Percentiles rank a stretch among this genome's conserved stretches.
Evolutionary conservation across 2,888 invertebrate species (phyloP).

Genomic region (Phoronis australis): DNA sequence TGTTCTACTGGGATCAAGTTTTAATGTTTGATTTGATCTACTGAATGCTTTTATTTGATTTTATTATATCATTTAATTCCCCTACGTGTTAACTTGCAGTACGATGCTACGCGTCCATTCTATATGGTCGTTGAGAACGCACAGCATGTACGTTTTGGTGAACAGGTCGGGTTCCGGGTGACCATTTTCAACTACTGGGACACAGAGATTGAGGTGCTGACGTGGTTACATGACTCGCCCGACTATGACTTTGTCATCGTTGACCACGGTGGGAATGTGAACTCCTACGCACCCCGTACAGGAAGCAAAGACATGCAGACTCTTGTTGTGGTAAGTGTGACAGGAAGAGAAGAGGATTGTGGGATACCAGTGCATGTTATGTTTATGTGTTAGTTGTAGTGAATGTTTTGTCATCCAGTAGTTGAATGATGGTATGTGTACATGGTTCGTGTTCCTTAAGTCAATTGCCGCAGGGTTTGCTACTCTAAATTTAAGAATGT

Average conservation of each 20-base stretch:
- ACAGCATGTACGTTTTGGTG: conserved; percentile 74
- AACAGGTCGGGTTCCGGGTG: conserved; percentile 87
- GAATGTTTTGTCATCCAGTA: too few relatives aligned
- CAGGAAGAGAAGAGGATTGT: too few relatives aligned
- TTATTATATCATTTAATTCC: too few relatives aligned
- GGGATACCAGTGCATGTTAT: too few relatives aligned
- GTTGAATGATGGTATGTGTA: too few relatives aligned
- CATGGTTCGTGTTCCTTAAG: too few relatives aligned
- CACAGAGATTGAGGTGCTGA: conserved; percentile 57
- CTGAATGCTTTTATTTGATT: too few relatives aligned
- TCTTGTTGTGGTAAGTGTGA: conserved; percentile 68
- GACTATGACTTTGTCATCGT: conserved; percentile 65
- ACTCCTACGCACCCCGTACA: conserved; percentile 84
- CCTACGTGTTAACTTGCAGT: conserved; percentile 59
- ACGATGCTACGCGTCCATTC: conserved; percentile 85
- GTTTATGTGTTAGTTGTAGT: too few relatives aligned
- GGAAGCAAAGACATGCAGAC: conserved; percentile 92
- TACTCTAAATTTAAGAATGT: too few relatives aligned
- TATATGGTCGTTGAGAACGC: conserved; percentile 94
- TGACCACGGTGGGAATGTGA: conserved; percentile 58
- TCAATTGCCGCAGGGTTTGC: too few relatives aligned
- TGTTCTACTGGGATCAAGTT: too few relatives aligned
- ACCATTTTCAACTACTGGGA: conserved; percentile 89
- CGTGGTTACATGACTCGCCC: conserved; percentile 76
- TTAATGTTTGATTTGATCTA: too few relatives aligned